phyloP scores from a whole-genome alignment of 2,113 vertebrate species.

The Cyphomyrus plagiostoma region DNA sequence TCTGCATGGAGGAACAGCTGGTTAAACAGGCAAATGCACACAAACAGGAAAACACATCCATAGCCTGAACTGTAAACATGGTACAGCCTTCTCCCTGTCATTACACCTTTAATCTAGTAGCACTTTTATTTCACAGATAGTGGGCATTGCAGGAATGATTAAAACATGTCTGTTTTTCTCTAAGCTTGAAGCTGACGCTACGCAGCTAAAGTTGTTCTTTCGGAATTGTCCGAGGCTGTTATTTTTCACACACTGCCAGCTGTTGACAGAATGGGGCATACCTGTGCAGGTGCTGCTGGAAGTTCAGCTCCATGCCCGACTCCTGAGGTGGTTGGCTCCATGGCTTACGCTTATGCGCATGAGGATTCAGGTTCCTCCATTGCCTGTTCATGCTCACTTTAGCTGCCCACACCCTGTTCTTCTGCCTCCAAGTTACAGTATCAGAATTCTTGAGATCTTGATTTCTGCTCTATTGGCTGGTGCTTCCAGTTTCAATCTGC shows the following conservation, averaged over 20 bases:
- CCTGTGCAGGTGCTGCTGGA: conserved; percentile 27
- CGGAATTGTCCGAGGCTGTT: neutral
- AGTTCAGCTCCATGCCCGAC: neutral
- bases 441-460: neutral
- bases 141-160: neutral
- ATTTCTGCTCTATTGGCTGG: neutral
- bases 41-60: conserved; percentile 13
- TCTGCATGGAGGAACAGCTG: conserved; percentile 26
- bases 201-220: neutral
- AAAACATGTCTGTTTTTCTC: neutral
- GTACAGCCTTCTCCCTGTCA: neutral
- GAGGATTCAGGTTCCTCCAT: neutral
- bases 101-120: neutral
- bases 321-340: neutral
- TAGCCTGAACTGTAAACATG: neutral
- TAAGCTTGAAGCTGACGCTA: neutral
- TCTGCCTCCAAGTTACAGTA: neutral
- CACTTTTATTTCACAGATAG: neutral
- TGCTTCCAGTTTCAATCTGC: neutral
- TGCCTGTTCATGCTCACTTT: neutral
- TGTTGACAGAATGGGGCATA: neutral
- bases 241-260: neutral
- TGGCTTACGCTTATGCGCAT: neutral
- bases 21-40: neutral
- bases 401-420: neutral